Evolutionary conservation across 2,888 invertebrate genomes (phyloP), one percentile per base, ranked within the genome.

Genomic region (Tiliacea citrago): DNA sequence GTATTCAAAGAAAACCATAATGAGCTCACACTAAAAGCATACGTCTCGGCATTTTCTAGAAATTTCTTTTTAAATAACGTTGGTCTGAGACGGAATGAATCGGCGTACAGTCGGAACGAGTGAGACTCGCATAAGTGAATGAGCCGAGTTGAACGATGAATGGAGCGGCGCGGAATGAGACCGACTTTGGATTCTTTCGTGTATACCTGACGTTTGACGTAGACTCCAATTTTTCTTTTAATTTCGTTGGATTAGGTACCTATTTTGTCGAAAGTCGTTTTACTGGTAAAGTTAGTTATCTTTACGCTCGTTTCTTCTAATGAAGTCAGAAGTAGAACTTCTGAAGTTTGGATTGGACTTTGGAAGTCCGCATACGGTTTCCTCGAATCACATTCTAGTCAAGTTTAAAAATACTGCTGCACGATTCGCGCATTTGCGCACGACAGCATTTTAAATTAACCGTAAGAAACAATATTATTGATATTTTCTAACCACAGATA

Each of bases 11-110:
- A 87, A 86, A 86, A 93, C 93, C 92, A 85, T 88, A 87, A 87
- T 86, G 88, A 95, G 93, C 94, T 90, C 91, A 89, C 90, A 91
- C 92, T 93, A 91, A 91, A 91, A 91, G 92, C 93, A 90, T 91
- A 92, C 92, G 91, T 91, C 89, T 90, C 86, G 84, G 87, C 87
- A 87, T 89, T 91, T 91, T 92, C 90, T 91, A 90, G 92, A 91
- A 93, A 92, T 89, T 94, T 90, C 90, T 90, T 91, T 90, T 91
- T 90, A 90, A 90, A 91, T 90, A 89, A 88, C 85, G 75, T 75
- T 72, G 82, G 77, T 83, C 85, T 86, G 81, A 86, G 87, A 84
- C 81, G 82, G 86, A 80, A 85, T 88, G 88, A 88, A 86, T 86
- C 84, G 79, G 79, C 77, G 83, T 82, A 81, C 66, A 83, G 79